These are phyloP conservation scores for Tautogolabrus adspersus DNA, from an alignment of 2,113 vertebrate genomes.

Conservation along the genomic window DNA sequence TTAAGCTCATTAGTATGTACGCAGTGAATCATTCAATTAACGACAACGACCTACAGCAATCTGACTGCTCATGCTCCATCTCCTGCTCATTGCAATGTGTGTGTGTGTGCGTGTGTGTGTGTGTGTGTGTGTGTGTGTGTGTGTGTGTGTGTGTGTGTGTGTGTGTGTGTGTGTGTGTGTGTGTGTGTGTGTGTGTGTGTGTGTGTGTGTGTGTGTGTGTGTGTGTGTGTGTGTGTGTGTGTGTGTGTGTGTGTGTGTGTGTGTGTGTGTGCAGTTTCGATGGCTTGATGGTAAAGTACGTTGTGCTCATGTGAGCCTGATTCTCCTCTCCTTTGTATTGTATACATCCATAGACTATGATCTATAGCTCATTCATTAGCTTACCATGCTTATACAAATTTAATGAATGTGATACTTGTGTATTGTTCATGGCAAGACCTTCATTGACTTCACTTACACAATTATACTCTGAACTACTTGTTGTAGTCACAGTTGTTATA, in stretches of 20 bases:
- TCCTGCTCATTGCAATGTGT: neutral
- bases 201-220: neutral
- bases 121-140: neutral
- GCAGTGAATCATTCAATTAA: constrained; percentile 68
- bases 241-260: neutral
- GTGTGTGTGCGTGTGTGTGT: neutral
- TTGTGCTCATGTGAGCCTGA: neutral
- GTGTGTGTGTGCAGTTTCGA: neutral
- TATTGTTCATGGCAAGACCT: neutral
- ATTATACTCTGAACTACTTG: neutral
- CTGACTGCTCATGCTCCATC: constrained; percentile 30
- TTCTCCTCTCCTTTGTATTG: neutral
- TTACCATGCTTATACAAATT: neutral
- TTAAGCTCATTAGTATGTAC: constrained; percentile 56
- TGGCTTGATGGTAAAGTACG: neutral
- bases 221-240: neutral
- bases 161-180: neutral
- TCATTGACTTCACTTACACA: neutral
- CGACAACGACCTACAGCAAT: constrained; percentile 58
- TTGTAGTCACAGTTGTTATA: neutral
- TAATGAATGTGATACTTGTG: neutral
- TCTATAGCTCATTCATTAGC: neutral
- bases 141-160: neutral
- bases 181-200: neutral
- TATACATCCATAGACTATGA: neutral